These are phyloP conservation scores for Cantharis rustica DNA, from an alignment of 2,888 invertebrate species.

Conservation along the genomic window DNA sequence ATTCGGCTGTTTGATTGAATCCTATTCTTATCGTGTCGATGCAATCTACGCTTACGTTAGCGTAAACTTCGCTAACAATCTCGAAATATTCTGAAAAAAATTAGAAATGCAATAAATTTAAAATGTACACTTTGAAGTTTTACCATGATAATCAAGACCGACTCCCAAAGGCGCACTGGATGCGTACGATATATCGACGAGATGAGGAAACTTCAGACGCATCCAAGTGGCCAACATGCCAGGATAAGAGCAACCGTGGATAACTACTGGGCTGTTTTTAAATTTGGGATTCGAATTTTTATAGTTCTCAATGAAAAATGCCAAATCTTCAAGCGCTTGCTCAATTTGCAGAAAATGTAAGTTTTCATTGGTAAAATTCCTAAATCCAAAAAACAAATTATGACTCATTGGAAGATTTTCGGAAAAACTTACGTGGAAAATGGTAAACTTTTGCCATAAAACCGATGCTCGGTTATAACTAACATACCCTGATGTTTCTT, in stretches of 20 bases:
- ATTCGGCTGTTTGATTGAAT: neutral
- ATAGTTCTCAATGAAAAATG: neutral
- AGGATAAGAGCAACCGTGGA: constrained; percentile 65
- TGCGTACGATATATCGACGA: constrained; percentile 61
- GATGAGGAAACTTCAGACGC: constrained; percentile 62
- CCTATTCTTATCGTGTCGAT: constrained; percentile 15
- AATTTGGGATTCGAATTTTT: neutral
- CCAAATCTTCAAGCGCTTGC: neutral
- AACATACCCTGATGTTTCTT: constrained; percentile 63
- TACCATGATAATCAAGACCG: constrained; percentile 5
- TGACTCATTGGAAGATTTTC: neutral
- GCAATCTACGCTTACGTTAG: constrained; percentile 11
- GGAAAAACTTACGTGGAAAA: constrained; percentile 46
- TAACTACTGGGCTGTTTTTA: constrained; percentile 36
- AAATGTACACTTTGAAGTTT: neutral
- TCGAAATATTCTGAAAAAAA: constrained; percentile 11
- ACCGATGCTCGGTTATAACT: constrained; percentile 81
- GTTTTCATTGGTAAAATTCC: neutral
- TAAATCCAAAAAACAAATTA: neutral
- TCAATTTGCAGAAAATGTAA: neutral
- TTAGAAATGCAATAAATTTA: neutral
- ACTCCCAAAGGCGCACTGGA: constrained; percentile 60
- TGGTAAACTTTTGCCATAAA: constrained; percentile 77
- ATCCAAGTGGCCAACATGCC: constrained; percentile 67
- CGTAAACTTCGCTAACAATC: constrained; percentile 16